Evolutionary conservation across 2,888 invertebrate species (phyloP), one percentile per base, ranked within the genome.

Genomic region (Herminia tarsipennalis): DNA sequence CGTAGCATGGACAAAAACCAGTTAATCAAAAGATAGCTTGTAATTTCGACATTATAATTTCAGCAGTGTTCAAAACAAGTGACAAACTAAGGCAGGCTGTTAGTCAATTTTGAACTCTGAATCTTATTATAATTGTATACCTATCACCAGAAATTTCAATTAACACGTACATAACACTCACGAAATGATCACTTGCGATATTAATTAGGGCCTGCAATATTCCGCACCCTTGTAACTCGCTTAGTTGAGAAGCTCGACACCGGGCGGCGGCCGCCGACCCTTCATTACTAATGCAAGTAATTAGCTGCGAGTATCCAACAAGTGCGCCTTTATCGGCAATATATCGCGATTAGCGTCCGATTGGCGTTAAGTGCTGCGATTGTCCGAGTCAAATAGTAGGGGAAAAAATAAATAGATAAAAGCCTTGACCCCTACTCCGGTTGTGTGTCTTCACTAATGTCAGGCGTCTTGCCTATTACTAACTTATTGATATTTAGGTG

Each of bases 281-380:
- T 73, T 83, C 78, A 88, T 89, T 83, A 87, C 82, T 88, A 88
- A 87, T 88, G 80, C 84, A 87, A 65, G 84, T 83, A 84, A 88
- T 88, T 86, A 87, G 78, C 83, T 80, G 81, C 73, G 70, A 81
- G 71, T 64, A 69, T 65, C 73, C 74, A 77, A 79, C 81, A 74
- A 85, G 80, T 81, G 74, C 72, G 67, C 51, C 67, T 78, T 83
- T 83, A 84, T 79, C 70, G 78, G 74, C 86, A 47, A 85, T 89
- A 86, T 76, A 87, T 89, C 76, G 82, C 72, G 69, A 83, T 88
- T 88, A 88, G 69, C 68, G 76, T 73, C 65, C 75, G 77, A 86
- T 84, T 73, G 83, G 83, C 75, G 86, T 76, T 88, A 90, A 89
- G 86, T 86, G 83, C 66, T 66, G 71, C 70, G 32, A 62, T 33